phyloP scores from a whole-genome alignment of 2,888 invertebrate genomes.

The Aelia acuminata region DNA sequence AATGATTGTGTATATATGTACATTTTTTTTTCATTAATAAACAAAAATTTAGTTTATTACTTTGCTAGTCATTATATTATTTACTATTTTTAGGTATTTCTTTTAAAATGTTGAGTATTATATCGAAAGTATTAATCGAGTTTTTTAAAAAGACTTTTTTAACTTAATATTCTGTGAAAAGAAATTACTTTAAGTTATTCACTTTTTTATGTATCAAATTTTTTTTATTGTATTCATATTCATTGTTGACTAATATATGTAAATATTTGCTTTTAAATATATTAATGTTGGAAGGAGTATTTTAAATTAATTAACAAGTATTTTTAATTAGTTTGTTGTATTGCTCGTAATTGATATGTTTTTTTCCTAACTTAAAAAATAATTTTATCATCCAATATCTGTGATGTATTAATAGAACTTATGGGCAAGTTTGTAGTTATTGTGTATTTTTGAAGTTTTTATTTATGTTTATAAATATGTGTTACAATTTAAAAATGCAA shows the following conservation, averaged over 20 bases:
- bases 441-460: conserved; percentile 9
- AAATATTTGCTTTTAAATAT: background rate
- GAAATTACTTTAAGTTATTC: conserved; percentile 12
- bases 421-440: conserved; percentile 38
- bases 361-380: background rate
- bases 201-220: background rate
- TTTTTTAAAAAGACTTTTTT: conserved; percentile 40
- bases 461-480: conserved; percentile 1
- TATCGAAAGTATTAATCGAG: background rate
- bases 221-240: background rate
- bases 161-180: conserved; percentile 14
- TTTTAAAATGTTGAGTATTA: conserved; percentile 8
- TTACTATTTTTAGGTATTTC: background rate
- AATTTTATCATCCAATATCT: conserved; percentile 9
- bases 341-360: background rate
- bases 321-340: background rate
- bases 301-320: background rate
- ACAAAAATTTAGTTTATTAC: conserved; percentile 25
- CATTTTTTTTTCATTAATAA: conserved; percentile 23
- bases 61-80: conserved; percentile 30
- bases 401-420: conserved; percentile 22
- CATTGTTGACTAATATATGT: background rate
- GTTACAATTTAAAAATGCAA: conserved; percentile 10
- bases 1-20: conserved; percentile 16
- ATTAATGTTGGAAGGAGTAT: background rate